Base-by-base conservation (phyloP, 2,888 invertebrate genomes). In the Rosalia funebris region DNA sequence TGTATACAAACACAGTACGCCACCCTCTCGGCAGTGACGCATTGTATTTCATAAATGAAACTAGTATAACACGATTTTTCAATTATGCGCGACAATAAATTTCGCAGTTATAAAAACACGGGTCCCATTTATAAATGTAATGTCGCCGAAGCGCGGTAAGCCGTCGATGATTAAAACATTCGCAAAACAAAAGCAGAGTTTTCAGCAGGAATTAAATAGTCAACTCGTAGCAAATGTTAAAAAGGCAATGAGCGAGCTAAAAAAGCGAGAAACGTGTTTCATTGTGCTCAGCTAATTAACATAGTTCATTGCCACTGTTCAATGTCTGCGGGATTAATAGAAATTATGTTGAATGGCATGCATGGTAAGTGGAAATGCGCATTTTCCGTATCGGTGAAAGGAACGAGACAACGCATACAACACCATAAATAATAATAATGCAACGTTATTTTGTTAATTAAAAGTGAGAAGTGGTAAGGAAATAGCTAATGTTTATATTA, bases 301-400 rank as follows among this genome's bases (percentile, higher is more conserved):
- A 72, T 72, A 73, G 71, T 73, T 73, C 71, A 70, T 65, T 71
- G 73, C 67, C 73, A 66, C 69, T 54, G 58, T 57, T 57, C 61
- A 61, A 59, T 61, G 63, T 42, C 57, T 57, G 47, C 55, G 20
- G 50, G 54, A n/a, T n/a, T n/a, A 52, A 34, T 53, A 42, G 56
- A 56, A 56, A 56, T 39, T 56, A 32, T 32, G 31, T 19, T 12
- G 41, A 32, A 32, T n/a, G n/a, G n/a, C n/a, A n/a, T n/a, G n/a
- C n/a, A n/a, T n/a, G n/a, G n/a, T n/a, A n/a, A n/a, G n/a, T n/a
- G n/a, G n/a, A n/a, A n/a, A n/a, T n/a, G n/a, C n/a, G n/a, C n/a
- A n/a, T n/a, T n/a, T n/a, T n/a, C n/a, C n/a, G n/a, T n/a, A n/a
- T n/a, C n/a, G n/a, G n/a, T n/a, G n/a, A n/a, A n/a, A n/a, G n/a